phyloP scores from a whole-genome alignment of 2,113 vertebrate species.

The Gorilla gorilla region DNA sequence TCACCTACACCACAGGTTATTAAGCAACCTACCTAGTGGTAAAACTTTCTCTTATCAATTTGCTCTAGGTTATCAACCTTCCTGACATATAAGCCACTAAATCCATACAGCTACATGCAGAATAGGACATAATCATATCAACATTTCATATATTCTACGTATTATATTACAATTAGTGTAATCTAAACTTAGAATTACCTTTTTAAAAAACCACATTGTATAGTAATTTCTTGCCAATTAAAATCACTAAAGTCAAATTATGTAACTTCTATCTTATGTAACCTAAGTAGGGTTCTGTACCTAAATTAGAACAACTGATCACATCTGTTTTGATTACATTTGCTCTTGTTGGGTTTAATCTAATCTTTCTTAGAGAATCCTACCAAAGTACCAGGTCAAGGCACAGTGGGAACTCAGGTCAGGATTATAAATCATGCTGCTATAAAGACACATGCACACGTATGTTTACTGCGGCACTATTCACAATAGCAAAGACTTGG shows the following conservation, averaged over 20 bases:
- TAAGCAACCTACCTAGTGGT: not conserved
- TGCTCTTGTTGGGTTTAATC: not conserved
- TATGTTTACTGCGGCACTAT: no score
- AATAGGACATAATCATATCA: not conserved
- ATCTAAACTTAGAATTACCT: not conserved
- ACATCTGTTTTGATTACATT: not conserved
- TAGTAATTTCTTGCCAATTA: not conserved
- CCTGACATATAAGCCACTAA: not conserved
- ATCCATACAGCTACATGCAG: not conserved
- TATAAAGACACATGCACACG: no score
- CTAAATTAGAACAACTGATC: not conserved
- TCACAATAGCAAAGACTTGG: no score
- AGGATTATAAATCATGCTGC: not conserved
- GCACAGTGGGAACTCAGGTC: not conserved
- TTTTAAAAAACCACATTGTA: not conserved
- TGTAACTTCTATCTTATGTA: not conserved
- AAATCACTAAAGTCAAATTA: not conserved
- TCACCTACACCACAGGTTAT: not conserved
- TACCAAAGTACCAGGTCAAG: not conserved
- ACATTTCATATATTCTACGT: not conserved
- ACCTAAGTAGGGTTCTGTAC: not conserved
- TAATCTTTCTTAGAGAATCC: not conserved
- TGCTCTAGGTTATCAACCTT: not conserved
- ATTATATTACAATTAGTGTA: not conserved
- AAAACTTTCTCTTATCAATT: not conserved